Evolutionary conservation across 2,113 vertebrate genomes (phyloP).

Genomic region (Serinus canaria): DNA sequence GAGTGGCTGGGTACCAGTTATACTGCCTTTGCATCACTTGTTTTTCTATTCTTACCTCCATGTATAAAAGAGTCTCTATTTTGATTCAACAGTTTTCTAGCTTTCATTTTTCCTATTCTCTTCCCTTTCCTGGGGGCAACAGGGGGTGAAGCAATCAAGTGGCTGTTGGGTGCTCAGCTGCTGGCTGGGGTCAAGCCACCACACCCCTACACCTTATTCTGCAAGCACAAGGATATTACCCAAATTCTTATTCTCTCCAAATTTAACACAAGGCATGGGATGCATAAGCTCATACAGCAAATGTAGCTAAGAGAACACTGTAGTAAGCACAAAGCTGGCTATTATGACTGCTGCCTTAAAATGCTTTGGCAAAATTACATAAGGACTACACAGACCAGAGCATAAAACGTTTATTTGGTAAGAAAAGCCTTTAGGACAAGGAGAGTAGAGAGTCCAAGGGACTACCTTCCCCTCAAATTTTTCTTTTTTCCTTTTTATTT

Average conservation of each 20-base stretch:
- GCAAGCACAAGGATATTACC: rapidly evolving
- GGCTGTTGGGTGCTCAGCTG: background rate
- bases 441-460: background rate
- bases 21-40: background rate
- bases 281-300: background rate
- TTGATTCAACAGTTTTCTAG: background rate
- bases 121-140: rapidly evolving
- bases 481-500: background rate
- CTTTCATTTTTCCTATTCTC: background rate
- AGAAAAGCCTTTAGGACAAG: background rate
- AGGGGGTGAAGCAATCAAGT: background rate
- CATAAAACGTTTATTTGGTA: background rate
- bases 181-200: background rate
- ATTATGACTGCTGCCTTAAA: background rate
- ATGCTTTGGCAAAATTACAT: background rate
- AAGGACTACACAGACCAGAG: background rate
- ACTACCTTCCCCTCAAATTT: rapidly evolving
- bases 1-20: background rate
- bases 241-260: background rate
- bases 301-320: background rate
- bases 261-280: background rate
- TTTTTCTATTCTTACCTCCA: background rate
- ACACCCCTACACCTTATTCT: background rate
- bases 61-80: background rate
- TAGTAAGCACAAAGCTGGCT: background rate